Base-by-base conservation (phyloP, 2,797 vertebrate species). In the Mormyrops boulengeri region DNA sequence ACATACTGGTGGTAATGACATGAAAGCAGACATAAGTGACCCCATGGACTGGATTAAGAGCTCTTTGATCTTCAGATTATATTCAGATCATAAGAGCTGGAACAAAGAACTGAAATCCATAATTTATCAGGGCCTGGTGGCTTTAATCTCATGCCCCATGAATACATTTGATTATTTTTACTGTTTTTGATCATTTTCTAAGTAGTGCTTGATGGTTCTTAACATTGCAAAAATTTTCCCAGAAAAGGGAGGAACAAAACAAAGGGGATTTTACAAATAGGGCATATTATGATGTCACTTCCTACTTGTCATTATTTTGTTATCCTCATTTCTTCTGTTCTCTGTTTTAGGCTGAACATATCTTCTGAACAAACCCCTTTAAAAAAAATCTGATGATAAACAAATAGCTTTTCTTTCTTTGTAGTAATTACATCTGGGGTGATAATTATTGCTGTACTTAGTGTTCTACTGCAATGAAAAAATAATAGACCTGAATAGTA, bases 31-130 rank as follows among this genome's bases (percentile, higher is more conserved):
- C 34, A 14, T 19, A 60, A 87, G 34, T 87, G 85, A 57, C 53
- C 53, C 22, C 30, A n/a, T 60, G 26, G 14, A 44, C 52, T 53
- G 30, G 85, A 87, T 41, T 87, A 41, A 60, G 53, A 44, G 44
- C 52, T 41, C 85, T 87, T 87, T 87, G n/a, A 87, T 87, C 34
- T 87, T 87, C 52, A 38, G 7, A 57, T 87, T n/a, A 41, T 87
- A 87, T n/a, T 87, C n/a, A 87, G 22, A 87, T 57, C 50, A 34
- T 50, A 57, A 50, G 44, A 85, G 30, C 6, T 34, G 22, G 53
- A 57, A 57, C 53, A 87, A 87, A 87, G 52, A 52, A 86, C 49
- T 7, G 53, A 53, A 38, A 57, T 87, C 50, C 53, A 87, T 87
- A 87, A 87, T 87, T 57, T 52, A 87, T 41, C 85, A 60, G 34